Evolutionary conservation across 1,140 invertebrate genomes (phyloP), one percentile per base, ranked within the genome.

Genomic region (Heterodera carotae): DNA sequence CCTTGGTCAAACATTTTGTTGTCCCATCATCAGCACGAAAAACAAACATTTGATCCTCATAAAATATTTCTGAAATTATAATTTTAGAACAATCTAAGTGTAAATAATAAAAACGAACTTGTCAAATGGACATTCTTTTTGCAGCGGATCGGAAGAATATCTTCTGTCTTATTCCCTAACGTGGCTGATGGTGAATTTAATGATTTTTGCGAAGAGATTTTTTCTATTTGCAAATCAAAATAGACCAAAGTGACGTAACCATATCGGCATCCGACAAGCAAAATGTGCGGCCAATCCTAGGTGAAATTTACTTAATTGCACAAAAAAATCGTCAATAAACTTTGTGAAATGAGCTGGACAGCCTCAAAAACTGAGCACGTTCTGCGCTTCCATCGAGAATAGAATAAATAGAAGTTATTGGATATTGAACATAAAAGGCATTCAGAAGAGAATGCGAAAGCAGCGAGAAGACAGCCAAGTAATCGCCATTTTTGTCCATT

Each of bases 21-120:
- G 43, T 77, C 18, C 74, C 77, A 48, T 78, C 77, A 48, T 78
- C 74, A 0, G 76, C 34, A 31, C 74, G 71, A 67, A 78, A 78
- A 2, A 68, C 74, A 60, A 78, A 78, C 77, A 78, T 78, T 43
- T 78, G 10, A 31, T 78, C 77, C 33, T 77, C 77, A 22, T 66
- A 56, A 60, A 78, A 78, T 6, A 78, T 78, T 69, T 78, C 77
- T 78, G 18, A 31, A 72, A n/a, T 2, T 22, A 25, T 31, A 72
- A 12, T 43, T 10, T 34, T 6, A 62, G 12, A 73, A 31, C 2
- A 60, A 34, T 8, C 22, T 29, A 29, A 53, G 12, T 43, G 6
- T 12, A 43, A 12, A 12, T 8, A 25, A 33, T 15, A 29, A 74
- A 74, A 18, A 12, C 39, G n/a, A 29, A 74, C 71, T 74, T 64